phyloP scores from a whole-genome alignment of 2,113 vertebrate genomes.

The Shinisaurus crocodilurus region DNA sequence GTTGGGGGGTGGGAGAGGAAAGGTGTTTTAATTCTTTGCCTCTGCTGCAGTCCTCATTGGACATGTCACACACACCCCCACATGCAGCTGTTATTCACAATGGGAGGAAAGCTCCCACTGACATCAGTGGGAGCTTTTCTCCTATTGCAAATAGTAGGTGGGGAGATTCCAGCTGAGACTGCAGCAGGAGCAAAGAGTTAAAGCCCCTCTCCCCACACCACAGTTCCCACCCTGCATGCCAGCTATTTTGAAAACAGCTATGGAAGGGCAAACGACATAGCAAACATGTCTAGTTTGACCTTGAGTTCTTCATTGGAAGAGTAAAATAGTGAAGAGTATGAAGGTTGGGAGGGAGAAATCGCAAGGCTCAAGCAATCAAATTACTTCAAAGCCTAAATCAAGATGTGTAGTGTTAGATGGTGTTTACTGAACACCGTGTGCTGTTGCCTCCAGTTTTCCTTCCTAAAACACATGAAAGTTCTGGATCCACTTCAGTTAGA shows the following conservation, averaged over 20 bases:
- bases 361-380: neutral
- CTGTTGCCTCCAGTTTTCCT: slow-evolving; percentile 14
- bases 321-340: neutral
- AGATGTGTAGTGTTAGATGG: neutral
- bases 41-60: neutral
- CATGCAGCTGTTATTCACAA: neutral
- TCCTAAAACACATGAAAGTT: slow-evolving; percentile 19
- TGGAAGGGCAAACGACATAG: neutral
- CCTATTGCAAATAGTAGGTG: neutral
- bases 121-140: neutral
- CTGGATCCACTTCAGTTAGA: slow-evolving; percentile 2
- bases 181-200: neutral
- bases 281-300: neutral
- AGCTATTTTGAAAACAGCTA: too few species aligned
- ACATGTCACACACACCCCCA: neutral
- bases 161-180: neutral
- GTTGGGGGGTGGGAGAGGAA: neutral
- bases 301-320: neutral
- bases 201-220: too few species aligned
- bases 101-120: neutral
- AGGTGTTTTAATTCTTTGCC: neutral
- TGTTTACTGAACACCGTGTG: slow-evolving; percentile 7
- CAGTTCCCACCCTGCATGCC: too few species aligned
- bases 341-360: neutral
- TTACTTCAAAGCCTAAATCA: neutral